Evolutionary conservation across 1,140 invertebrate species (phyloP), one percentile per base, ranked within the genome.

Genomic region (Lasioglossum baleicum): DNA sequence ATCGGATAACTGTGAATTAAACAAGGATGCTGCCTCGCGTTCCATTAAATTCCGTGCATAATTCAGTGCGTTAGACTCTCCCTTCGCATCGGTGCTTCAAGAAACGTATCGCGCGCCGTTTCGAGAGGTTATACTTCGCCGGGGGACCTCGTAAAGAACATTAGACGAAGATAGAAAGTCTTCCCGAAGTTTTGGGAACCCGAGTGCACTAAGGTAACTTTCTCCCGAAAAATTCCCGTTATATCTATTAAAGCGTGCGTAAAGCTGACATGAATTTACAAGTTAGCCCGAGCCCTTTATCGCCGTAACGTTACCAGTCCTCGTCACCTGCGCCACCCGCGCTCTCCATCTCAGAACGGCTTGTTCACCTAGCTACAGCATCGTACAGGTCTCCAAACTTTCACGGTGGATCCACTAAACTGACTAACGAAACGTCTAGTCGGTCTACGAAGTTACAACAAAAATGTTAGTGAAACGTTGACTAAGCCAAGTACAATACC

Each of bases 251-350:
- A 35, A 65, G 61, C 11, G 31, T 51, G 31, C 31, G n/a, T 44
- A 22, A 26, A 10, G 26, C 51, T 65, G 51, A 4, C 61, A 65
- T 51, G 65, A 65, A 75, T 66, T 75, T 66, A 53, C 72, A 75
- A 75, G 44, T 66, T 53, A 35, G 7, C 20, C 5, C 20, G 20
- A 3, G 0, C 44, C 44, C n/a, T 75, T 48, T 40, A 22, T 65
- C 10, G 20, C 5, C 15, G 2, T 44, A 15, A 63, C 42, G 17
- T 63, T 63, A 48, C 17, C 17, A 44, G 22, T 48, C 44, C 71
- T 73, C 40, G 20, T 73, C 71, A 63, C 42, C 71, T 63, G 42
- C 48, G 26, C 26, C 60, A 20, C 20, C 4, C 22, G 4, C 15
- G 26, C 7, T 56, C 20, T 53, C n/a, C 26, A 10, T 60, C 44